phyloP scores from a whole-genome alignment of 2,888 invertebrate genomes.

The Ganaspis brasiliensis region DNA sequence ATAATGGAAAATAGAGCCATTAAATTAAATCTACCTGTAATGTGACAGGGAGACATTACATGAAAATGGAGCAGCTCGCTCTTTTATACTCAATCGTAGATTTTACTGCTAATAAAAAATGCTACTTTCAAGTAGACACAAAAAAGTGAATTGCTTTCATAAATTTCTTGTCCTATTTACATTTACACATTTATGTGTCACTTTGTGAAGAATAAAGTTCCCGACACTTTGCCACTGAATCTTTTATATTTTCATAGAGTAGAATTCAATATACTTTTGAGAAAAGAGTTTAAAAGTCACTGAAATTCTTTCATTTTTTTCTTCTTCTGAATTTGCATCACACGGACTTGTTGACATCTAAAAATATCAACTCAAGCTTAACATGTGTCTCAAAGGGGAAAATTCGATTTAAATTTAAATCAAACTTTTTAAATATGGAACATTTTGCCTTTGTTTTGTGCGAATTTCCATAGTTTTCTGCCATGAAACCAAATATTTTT shows the following conservation, averaged over 20 bases:
- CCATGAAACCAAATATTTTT: neutral
- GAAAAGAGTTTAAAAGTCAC: neutral
- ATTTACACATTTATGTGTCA: conserved; percentile 30
- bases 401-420: conserved; percentile 20
- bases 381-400: conserved; percentile 14
- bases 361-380: neutral
- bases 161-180: conserved; percentile 27
- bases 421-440: conserved; percentile 18
- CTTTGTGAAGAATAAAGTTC: conserved; percentile 10
- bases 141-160: conserved; percentile 38
- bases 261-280: conserved; percentile 36
- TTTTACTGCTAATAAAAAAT: conserved; percentile 38
- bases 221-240: conserved; percentile 9
- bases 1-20: conserved; percentile 40
- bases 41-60: conserved; percentile 42
- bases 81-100: conserved; percentile 26
- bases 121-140: conserved; percentile 13
- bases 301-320: neutral
- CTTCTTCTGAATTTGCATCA: neutral
- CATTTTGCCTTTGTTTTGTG: conserved; percentile 6
- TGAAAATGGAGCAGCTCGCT: conserved; percentile 25
- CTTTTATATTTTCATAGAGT: conserved; percentile 34
- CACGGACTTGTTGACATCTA: conserved; percentile 1
- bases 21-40: conserved; percentile 42
- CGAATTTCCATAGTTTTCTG: conserved; percentile 15